Evolutionary conservation across 2,113 vertebrate genomes (phyloP).

Genomic region (Callithrix jacchus): DNA sequence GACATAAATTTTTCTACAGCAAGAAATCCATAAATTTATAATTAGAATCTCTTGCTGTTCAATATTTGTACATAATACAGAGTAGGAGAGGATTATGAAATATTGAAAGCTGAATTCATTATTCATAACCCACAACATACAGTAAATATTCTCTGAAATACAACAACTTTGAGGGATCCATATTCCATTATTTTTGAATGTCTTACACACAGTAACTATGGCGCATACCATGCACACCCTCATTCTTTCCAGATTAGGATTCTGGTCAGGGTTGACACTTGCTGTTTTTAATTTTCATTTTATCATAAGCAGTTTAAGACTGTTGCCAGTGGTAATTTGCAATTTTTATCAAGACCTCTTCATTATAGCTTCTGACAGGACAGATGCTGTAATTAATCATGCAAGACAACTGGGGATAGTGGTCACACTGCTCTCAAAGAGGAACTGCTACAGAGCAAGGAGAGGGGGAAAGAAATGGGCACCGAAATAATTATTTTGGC

Average conservation of each 20-base stretch:
- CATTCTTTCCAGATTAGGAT: conserved; percentile 89
- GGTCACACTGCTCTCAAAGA: conserved; percentile 85
- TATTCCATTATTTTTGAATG: conserved; percentile 82
- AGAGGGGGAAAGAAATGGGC: conserved; percentile 16
- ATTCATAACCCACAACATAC: conserved; percentile 89
- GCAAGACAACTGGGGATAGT: conserved; percentile 93
- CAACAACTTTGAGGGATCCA: conserved; percentile 87
- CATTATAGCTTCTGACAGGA: conserved; percentile 97
- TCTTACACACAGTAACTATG: conserved; percentile 84
- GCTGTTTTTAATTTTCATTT: conserved; percentile 99
- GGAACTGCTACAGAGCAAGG: conserved; percentile 76
- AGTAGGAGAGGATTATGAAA: conserved; percentile 89
- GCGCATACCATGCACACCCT: conserved; percentile 81
- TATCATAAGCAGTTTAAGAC: conserved; percentile 99
- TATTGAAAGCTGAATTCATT: conserved; percentile 92
- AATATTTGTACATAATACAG: conserved; percentile 95
- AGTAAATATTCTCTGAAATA: conserved; percentile 89
- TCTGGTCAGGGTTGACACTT: conserved; percentile 94
- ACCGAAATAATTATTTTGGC: conserved; percentile 59
- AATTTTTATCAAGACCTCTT: conserved; percentile 98
- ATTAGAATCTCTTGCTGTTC: conserved; percentile 87
- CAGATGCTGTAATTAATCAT: conserved; percentile 99
- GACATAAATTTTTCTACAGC: conserved; percentile 78
- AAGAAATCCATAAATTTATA: conserved; percentile 87
- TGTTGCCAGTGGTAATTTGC: conserved; percentile 99